phyloP scores from a whole-genome alignment of 1,140 invertebrate genomes.

The Drosophila subpulchrella region DNA sequence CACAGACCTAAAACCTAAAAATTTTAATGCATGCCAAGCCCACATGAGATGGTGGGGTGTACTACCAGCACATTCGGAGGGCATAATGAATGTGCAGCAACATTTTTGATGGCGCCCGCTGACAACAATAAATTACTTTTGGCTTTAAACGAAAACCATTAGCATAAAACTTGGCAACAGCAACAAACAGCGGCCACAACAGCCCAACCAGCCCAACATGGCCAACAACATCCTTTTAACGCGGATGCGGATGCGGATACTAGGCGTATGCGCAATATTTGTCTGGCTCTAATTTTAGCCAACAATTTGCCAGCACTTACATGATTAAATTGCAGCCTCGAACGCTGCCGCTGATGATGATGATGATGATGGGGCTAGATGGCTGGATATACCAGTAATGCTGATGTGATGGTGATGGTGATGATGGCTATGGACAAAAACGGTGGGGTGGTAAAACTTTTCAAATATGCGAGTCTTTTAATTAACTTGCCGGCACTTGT shows the following conservation, averaged over 20 bases:
- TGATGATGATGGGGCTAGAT: slow-evolving; percentile 21
- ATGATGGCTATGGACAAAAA: slow-evolving; percentile 1
- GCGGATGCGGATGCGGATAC: slow-evolving; percentile 55
- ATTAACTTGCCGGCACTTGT: slow-evolving; percentile 70
- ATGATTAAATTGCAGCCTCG: slow-evolving; percentile 75
- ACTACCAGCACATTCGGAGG: slow-evolving; percentile 49
- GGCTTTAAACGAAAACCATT: slow-evolving; percentile 82
- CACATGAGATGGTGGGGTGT: background rate
- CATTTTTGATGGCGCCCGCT: slow-evolving; percentile 81
- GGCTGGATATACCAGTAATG: slow-evolving; percentile 32
- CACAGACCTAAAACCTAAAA: slow-evolving; percentile 44
- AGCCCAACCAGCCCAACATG: slow-evolving; percentile 4
- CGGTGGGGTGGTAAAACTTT: slow-evolving; percentile 53
- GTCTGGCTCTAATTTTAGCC: slow-evolving; percentile 81
- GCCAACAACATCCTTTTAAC: slow-evolving; percentile 64
- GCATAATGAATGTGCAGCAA: slow-evolving; percentile 82
- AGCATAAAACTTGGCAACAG: slow-evolving; percentile 80
- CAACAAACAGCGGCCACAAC: slow-evolving; percentile 46
- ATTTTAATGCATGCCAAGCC: slow-evolving; percentile 67
- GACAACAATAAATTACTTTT: slow-evolving; percentile 83
- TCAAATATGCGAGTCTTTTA: slow-evolving; percentile 79
- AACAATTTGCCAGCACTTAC: slow-evolving; percentile 82
- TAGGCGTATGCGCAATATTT: slow-evolving; percentile 80
- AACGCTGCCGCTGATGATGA: slow-evolving; percentile 28
- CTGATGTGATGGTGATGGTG: slow-evolving; percentile 19